phyloP scores from a whole-genome alignment of 2,888 invertebrate species.

The Pristionchus maxplancki region DNA sequence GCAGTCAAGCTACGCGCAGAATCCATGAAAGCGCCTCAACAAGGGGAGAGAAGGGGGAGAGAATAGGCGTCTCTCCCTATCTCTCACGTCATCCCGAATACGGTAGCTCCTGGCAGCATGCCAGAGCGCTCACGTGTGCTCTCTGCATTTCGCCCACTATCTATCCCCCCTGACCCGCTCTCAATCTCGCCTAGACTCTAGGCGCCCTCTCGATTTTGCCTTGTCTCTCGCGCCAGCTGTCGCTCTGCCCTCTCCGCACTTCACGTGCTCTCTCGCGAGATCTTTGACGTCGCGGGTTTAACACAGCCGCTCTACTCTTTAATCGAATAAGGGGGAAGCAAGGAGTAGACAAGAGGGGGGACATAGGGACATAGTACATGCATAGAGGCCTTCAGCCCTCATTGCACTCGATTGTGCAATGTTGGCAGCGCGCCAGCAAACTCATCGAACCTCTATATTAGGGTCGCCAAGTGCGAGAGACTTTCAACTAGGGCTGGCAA shows the following conservation, averaged over 20 bases:
- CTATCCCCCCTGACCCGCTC: background rate
- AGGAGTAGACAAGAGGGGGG: background rate
- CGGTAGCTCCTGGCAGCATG: slow-evolving; percentile 1
- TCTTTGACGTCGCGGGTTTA: background rate
- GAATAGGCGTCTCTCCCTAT: background rate
- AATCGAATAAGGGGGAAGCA: slow-evolving; percentile 38
- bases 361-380: slow-evolving; percentile 35
- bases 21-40: background rate
- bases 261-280: slow-evolving; percentile 29
- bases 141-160: background rate
- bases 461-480: too few species aligned
- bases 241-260: background rate
- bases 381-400: background rate
- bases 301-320: slow-evolving; percentile 22
- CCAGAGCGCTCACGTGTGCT: background rate
- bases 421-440: background rate
- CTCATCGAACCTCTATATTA: background rate
- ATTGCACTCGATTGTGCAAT: background rate
- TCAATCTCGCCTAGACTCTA: slow-evolving; percentile 21
- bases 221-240: background rate
- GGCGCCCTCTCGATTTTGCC: background rate
- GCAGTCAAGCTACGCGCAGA: background rate
- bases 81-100: slow-evolving; percentile 12
- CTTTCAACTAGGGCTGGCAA: background rate
- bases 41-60: background rate